Evolutionary conservation across 92 coral and sea anemone species (phyloP).

Genomic region (Ricordea florida): DNA sequence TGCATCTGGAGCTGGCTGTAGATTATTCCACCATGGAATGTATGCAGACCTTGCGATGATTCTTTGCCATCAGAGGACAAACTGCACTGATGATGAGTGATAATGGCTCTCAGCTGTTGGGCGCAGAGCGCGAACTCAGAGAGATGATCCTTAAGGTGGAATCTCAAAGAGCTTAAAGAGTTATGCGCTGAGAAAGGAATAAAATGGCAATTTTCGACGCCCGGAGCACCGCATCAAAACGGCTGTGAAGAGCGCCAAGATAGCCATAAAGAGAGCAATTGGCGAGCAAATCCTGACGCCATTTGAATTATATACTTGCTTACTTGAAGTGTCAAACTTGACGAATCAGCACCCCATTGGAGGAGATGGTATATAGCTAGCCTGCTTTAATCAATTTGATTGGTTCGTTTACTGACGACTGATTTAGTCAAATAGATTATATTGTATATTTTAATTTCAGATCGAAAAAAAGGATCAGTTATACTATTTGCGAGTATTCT

Average conservation of each 20-base stretch:
- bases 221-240: background rate
- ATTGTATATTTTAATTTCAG: too few species aligned
- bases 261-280: background rate
- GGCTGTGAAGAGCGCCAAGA: background rate
- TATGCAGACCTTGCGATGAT: constrained; percentile 44
- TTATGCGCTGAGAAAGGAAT: background rate
- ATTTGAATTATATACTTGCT: background rate
- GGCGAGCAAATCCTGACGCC: background rate
- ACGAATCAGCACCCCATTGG: background rate
- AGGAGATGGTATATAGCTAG: too few species aligned
- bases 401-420: too few species aligned
- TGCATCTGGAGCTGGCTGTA: constrained; percentile 58
- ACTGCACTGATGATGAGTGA: background rate
- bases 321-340: background rate
- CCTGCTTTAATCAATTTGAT: too few species aligned
- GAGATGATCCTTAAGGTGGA: background rate
- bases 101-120: background rate
- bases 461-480: too few species aligned
- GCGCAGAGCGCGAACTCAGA: background rate
- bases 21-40: constrained; percentile 69
- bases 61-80: constrained; percentile 46
- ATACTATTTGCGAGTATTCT: too few species aligned
- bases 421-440: too few species aligned
- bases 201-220: background rate
- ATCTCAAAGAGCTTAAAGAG: too few species aligned